Percentiles rank a stretch among this genome's conserved stretches.
These are phyloP conservation scores for Mesaphorura yosii DNA, from an alignment of 1,140 invertebrate species.

Conservation along the genomic window DNA sequence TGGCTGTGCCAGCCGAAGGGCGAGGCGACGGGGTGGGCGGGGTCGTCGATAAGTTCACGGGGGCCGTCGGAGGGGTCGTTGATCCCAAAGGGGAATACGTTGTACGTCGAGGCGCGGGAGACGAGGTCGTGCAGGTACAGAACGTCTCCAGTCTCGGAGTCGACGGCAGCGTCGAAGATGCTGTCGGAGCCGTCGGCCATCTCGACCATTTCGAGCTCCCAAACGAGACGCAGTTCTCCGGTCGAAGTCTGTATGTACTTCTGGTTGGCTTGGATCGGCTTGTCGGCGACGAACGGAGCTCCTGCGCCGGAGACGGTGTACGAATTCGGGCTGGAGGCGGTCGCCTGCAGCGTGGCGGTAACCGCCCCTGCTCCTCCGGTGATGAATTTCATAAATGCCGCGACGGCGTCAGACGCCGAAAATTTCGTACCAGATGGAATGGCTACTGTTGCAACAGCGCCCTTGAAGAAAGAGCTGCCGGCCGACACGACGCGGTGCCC, in stretches of 20 bases:
- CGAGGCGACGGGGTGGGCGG: background rate
- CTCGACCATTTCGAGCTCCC: background rate
- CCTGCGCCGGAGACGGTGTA: background rate
- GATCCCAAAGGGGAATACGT: background rate
- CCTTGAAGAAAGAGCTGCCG: constrained; percentile 4
- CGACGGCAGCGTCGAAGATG: background rate
- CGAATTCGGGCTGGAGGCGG: background rate
- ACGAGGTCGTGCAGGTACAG: background rate
- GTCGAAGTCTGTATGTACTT: too few species aligned
- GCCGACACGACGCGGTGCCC: background rate
- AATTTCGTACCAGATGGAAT: background rate
- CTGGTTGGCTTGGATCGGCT: background rate
- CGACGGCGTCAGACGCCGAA: background rate
- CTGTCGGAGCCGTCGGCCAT: background rate
- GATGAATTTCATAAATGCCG: background rate
- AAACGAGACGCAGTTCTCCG: background rate
- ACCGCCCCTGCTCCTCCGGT: background rate
- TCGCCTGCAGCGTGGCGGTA: background rate
- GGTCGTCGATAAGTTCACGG: background rate
- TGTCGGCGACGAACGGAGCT: background rate
- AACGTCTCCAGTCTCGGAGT: background rate
- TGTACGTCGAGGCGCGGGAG: background rate
- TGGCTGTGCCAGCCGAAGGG: background rate
- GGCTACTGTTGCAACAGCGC: background rate
- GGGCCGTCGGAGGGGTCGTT: background rate